Evolutionary conservation across 2,113 vertebrate species (phyloP).

Genomic region (Dryoscopus gambensis): DNA sequence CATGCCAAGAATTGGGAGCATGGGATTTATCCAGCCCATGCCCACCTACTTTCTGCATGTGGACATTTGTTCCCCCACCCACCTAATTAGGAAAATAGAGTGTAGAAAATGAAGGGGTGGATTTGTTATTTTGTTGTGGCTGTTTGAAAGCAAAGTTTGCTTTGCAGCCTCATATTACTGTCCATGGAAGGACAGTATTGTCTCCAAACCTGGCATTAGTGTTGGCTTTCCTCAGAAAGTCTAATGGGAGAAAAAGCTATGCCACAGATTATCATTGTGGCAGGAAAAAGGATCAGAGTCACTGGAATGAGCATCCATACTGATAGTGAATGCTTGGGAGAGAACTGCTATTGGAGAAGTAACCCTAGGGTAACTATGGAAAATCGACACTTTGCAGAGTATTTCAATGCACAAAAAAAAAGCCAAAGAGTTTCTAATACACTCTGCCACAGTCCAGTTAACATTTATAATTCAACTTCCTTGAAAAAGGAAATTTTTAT

Average conservation of each 20-base stretch:
- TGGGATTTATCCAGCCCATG: conserved; percentile 62
- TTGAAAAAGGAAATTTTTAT: background rate
- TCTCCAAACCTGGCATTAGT: conserved; percentile 52
- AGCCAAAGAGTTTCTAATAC: background rate
- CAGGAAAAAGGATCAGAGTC: background rate
- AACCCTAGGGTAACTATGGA: background rate
- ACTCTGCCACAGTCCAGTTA: background rate
- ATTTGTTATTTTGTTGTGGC: conserved; percentile 60
- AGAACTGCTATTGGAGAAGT: background rate
- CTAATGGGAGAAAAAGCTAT: background rate
- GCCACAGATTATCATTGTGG: background rate
- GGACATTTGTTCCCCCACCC: conserved; percentile 67
- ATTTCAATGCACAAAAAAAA: background rate
- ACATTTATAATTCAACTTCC: background rate
- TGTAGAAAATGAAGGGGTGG: conserved; percentile 53
- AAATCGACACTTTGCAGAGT: background rate
- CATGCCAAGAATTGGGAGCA: conserved; percentile 66
- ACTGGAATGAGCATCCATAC: background rate
- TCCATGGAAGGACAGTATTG: conserved; percentile 38
- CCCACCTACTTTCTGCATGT: conserved; percentile 65
- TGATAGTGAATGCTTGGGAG: background rate
- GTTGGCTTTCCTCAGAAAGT: conserved; percentile 35
- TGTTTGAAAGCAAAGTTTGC: conserved; percentile 57
- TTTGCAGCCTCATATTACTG: conserved; percentile 40
- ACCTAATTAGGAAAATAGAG: conserved; percentile 67